Evolutionary conservation across 2,888 invertebrate species (phyloP).

Genomic region (Marasmarcha lunaedactyla): DNA sequence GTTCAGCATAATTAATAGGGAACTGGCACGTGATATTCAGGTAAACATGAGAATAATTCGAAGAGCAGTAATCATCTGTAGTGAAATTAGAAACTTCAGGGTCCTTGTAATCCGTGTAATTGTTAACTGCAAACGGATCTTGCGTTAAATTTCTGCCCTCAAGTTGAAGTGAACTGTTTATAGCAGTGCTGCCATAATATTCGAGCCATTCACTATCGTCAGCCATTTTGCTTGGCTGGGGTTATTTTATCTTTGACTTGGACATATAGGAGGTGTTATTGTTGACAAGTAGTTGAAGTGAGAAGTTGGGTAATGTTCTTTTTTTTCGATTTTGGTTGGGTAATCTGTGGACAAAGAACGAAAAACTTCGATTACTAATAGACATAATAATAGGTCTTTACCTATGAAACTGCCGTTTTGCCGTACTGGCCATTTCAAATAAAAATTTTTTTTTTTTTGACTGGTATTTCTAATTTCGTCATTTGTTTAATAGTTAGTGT

Average conservation of each 20-base stretch:
- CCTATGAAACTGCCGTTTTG: too few relatives aligned
- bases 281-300: too few relatives aligned
- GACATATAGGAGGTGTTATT: slow-evolving; percentile 17
- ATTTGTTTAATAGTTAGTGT: too few relatives aligned
- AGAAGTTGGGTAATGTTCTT: too few relatives aligned
- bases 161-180: slow-evolving; percentile 6
- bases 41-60: slow-evolving; percentile 53
- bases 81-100: slow-evolving; percentile 44
- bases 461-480: too few relatives aligned
- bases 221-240: slow-evolving; percentile 35
- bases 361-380: too few relatives aligned
- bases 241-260: slow-evolving; percentile 29
- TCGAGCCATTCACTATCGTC: slow-evolving; percentile 43
- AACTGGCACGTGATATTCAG: slow-evolving; percentile 76
- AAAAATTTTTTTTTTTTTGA: too few relatives aligned
- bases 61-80: slow-evolving; percentile 46
- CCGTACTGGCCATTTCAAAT: too few relatives aligned
- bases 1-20: slow-evolving; percentile 75
- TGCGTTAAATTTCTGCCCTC: slow-evolving; percentile 18
- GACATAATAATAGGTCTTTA: too few relatives aligned
- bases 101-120: slow-evolving; percentile 36
- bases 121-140: slow-evolving; percentile 17
- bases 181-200: slow-evolving; percentile 23
- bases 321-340: too few relatives aligned
- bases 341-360: slow-evolving; percentile 27